Evolutionary conservation across 1,140 invertebrate species (phyloP), one percentile per base, ranked within the genome.

Genomic region (Grapholita molesta): DNA sequence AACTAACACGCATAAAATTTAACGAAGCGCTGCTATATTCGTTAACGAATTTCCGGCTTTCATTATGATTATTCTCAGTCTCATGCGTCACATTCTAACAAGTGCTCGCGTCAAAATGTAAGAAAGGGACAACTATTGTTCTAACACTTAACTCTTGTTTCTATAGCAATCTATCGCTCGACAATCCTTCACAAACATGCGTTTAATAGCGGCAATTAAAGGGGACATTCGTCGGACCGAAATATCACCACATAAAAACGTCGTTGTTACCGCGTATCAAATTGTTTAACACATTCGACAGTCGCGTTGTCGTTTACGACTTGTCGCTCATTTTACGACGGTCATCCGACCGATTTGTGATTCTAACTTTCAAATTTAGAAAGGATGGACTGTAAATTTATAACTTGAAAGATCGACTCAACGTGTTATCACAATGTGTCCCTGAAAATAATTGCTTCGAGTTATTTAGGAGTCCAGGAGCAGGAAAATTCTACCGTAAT

Each of bases 41-140:
- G 77, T 85, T 86, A 88, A 90, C 80, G 83, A 87, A 90, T 84
- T 89, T 91, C 89, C 89, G 87, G 86, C 76, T 77, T 80, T 74
- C 74, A 81, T 80, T 75, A 77, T 74, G 72, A 74, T 75, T 76
- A 74, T 77, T 72, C 71, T 70, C 57, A 35, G 48, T 61, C 65
- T 55, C 32, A 69, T 68, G 67, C 68, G 64, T 85, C 79, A 71
- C 79, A 70, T 66, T 83, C 73, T 55, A 66, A 69, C 28, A 28
- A 66, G 70, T 18, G 28, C 38, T n/a, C 24, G 30, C 67, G 64
- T 25, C 12, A 61, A 55, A 25, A 48, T 32, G 74, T 23, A 64
- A 68, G 74, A 84, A 66, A 73, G 70, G 69, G 83, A 85, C 66
- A 70, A 55, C 53, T 66, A 61, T 28, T 15, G 30, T 15, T n/a